Evolutionary conservation across 2,113 vertebrate genomes (phyloP).

Genomic region (Lucifuga dentata): DNA sequence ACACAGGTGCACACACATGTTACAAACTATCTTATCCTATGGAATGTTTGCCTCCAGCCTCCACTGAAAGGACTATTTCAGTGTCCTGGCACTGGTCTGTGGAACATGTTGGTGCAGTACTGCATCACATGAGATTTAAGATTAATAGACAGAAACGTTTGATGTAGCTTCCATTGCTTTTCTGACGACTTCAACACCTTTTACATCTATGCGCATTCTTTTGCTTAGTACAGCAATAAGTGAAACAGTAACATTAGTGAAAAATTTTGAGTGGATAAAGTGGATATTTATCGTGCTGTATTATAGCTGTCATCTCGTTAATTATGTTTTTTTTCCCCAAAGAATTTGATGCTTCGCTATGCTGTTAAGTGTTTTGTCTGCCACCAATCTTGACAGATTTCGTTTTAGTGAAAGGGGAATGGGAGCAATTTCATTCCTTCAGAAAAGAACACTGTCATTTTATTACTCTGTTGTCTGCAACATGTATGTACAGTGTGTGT

Average conservation of each 20-base stretch:
- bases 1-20: constrained; percentile 16
- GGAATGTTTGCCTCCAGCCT: constrained; percentile 67
- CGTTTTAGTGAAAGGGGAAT: neutral
- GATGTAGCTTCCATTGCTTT: constrained; percentile 40
- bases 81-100: constrained; percentile 60
- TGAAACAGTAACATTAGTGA: neutral
- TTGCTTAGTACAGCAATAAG: constrained; percentile 7
- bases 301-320: neutral
- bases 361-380: neutral
- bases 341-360: too few species aligned
- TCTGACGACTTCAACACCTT: neutral
- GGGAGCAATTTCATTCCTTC: too few species aligned
- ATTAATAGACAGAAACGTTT: constrained; percentile 35
- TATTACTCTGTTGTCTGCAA: constrained; percentile 1
- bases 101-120: constrained; percentile 65
- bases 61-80: constrained; percentile 28
- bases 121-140: constrained; percentile 40
- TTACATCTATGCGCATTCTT: constrained; percentile 25
- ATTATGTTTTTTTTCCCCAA: neutral
- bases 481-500: constrained; percentile 25
- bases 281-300: too few species aligned
- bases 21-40: constrained; percentile 31
- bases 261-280: too few species aligned
- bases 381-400: neutral
- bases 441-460: neutral